Evolutionary conservation across 2,113 vertebrate species (phyloP).

Genomic region (Ancistrus triradiatus): DNA sequence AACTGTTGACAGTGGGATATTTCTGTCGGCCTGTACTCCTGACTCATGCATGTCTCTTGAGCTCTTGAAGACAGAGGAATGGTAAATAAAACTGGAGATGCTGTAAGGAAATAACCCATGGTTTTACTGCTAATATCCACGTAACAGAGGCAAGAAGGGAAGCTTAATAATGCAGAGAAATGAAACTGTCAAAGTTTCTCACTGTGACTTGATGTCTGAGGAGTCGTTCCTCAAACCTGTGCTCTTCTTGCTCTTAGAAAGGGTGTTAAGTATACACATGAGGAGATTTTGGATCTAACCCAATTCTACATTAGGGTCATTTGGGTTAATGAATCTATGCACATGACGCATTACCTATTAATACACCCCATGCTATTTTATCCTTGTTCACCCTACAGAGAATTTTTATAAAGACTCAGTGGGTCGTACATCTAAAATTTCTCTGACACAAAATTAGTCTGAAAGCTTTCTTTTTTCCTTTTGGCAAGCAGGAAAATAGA

Average conservation of each 20-base stretch:
- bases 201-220: conserved; percentile 6
- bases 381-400: not conserved
- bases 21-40: not conserved
- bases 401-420: conserved; percentile 20
- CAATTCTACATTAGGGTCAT: not conserved
- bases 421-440: conserved; percentile 11
- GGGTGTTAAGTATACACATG: no score
- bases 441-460: conserved; percentile 33
- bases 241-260: no score
- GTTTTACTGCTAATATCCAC: conserved; percentile 43
- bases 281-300: not conserved
- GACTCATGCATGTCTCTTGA: conserved; percentile 9
- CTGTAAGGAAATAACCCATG: conserved; percentile 33
- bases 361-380: conserved; percentile 13
- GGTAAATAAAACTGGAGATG: conserved; percentile 40
- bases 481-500: conserved; percentile 21
- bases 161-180: conserved; percentile 43
- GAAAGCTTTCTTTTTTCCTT: conserved; percentile 24
- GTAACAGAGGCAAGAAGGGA: conserved; percentile 17
- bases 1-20: not conserved
- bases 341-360: not conserved
- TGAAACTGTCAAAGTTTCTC: conserved; percentile 43
- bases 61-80: conserved; percentile 27
- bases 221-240: conserved; percentile 3
- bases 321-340: not conserved